Evolutionary conservation across 1,140 invertebrate species (phyloP).

Genomic region (Phymorhynchus buccinoides): DNA sequence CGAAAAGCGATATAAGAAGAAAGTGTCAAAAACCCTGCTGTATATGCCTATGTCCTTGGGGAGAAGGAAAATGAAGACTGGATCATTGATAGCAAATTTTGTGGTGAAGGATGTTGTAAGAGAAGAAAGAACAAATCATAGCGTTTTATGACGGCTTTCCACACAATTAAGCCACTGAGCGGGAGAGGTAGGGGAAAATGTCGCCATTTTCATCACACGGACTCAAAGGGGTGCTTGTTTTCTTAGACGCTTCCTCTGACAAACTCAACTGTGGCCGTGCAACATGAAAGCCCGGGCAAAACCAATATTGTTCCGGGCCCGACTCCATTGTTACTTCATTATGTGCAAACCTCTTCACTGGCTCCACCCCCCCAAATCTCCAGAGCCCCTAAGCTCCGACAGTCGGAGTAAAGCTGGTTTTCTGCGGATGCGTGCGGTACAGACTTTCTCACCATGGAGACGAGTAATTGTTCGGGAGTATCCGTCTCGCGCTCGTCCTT

Average conservation of each 20-base stretch:
- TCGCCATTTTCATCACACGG: background rate
- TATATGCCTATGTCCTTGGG: background rate
- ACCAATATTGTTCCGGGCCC: conserved; percentile 10
- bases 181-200: background rate
- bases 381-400: background rate
- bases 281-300: background rate
- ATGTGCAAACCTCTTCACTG: background rate
- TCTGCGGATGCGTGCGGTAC: conserved; percentile 7
- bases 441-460: background rate
- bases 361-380: conserved; percentile 12
- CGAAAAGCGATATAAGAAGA: background rate
- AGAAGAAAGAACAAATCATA: background rate
- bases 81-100: too few relatives aligned
- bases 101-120: too few relatives aligned
- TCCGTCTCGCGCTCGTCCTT: conserved; percentile 19
- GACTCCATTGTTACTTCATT: conserved; percentile 21
- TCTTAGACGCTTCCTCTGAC: background rate
- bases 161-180: background rate
- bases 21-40: conserved; percentile 1
- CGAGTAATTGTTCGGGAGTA: conserved; percentile 19
- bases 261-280: background rate
- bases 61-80: background rate
- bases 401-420: background rate
- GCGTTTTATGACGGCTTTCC: background rate
- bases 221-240: background rate